Evolutionary conservation across 1,140 invertebrate species (phyloP), one percentile per base, ranked within the genome.

Genomic region (Hylyphantes graminicola): DNA sequence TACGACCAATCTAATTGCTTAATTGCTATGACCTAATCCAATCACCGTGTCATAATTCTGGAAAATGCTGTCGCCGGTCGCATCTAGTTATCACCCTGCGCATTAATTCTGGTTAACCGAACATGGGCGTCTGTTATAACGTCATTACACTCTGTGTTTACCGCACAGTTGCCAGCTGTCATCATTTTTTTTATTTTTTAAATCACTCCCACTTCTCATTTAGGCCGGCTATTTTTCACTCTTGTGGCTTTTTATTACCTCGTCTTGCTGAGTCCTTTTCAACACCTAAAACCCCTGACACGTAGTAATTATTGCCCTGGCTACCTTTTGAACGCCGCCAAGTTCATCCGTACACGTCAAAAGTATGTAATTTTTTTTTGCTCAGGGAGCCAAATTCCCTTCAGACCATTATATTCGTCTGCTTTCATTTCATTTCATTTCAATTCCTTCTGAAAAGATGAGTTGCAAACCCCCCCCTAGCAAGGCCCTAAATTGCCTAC

Each of bases 271-370:
- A 53, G 10, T 61, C 35, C 17, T 65, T 70, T 73, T 81, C 79
- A 73, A 72, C 79, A 81, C 79, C 79, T 81, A 81, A n/a, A 12
- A n/a, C 54, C 59, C 50, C 50, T 81, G 79, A 81, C 79, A 81
- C 67, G 51, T 73, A 63, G 79, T 73, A 81, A 81, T 81, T 81
- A 81, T 64, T 73, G 53, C 54, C 55, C 61, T 54, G 48, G 15
- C 51, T 78, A 55, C 54, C 67, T 67, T 50, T 51, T 64, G 64
- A 13, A 19, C 15, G 10, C 59, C 74, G 11, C 12, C 17, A 48
- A 13, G 11, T 76, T 11, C 15, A 35, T 63, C 53, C 13, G 17
- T 35, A 11, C 35, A 17, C 59, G n/a, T 48, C 21, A 4, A 21
- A 17, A 17, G 5, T 6, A 50, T 50, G 74, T 76, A 50, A 61